Evolutionary conservation across 23 tunicate species (phyloP), one percentile per base, ranked within the genome.

Genomic region (Corella eumyota): DNA sequence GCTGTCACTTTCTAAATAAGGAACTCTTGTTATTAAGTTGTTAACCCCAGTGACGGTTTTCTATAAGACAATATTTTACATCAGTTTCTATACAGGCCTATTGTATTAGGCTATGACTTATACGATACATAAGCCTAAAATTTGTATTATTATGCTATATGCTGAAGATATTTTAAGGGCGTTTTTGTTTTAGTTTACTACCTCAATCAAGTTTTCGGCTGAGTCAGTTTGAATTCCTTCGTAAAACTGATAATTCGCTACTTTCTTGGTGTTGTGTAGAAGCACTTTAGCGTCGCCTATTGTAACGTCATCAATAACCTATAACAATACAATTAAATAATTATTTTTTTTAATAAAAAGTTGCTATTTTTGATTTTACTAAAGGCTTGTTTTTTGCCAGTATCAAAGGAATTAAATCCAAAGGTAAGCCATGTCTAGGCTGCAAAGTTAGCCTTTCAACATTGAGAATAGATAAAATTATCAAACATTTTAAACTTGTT

Each of bases 181-280:
- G n/a, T n/a, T n/a, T n/a, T n/a, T n/a, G n/a, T n/a, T n/a, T n/a
- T n/a, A n/a, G n/a, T n/a, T n/a, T n/a, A n/a, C n/a, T 36, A 84
- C 94, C 78, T 69, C 44, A 21, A 84, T 76, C 3, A 84, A 19
- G 21, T 62, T 44, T 11, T 55, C 26, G 3, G 76, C 83, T 0
- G 83, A 69, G 4, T 64, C 49, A 9, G 69, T 70, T 19, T 55
- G 73, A 7, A 84, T 46, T 25, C 83, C 77, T 55, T 84, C 75
- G 48, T 84, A 84, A 70, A 84, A 84, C 44, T 56, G 28, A 60
- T 84, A 84, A 25, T 58, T 32, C 36, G 94, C 66, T 26, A 84
- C 54, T 33, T 84, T 71, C 29, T 34, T 33, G 3, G 94, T 50
- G 63, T 61, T 84, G 44, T 75, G 61, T 34, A 84, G 54, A 21